A percentile compares a stretch with the other conserved stretches of the same genome.
phyloP scores from a whole-genome alignment of 1,140 invertebrate genomes.

The Lerema accius region DNA sequence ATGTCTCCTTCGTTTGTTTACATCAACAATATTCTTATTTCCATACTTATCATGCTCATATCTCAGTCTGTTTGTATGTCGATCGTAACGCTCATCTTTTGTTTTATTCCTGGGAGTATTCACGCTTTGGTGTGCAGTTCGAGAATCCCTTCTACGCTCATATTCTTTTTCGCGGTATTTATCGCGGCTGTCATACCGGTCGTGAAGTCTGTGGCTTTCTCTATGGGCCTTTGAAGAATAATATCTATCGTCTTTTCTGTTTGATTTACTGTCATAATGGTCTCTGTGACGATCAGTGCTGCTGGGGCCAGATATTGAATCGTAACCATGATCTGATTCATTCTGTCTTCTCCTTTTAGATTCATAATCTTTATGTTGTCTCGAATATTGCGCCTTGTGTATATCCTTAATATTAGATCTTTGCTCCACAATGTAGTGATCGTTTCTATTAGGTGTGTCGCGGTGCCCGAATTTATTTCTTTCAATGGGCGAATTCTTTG shows the following conservation, averaged over 20 bases:
- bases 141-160: background rate
- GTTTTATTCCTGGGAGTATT: background rate
- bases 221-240: background rate
- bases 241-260: background rate
- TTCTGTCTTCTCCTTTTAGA: constrained; percentile 19
- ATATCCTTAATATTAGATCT: background rate
- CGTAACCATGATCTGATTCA: background rate
- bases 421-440: background rate
- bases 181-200: background rate
- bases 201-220: background rate
- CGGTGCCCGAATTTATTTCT: background rate
- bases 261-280: background rate
- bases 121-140: background rate
- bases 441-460: background rate
- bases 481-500: background rate
- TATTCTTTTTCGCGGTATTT: background rate
- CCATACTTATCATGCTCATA: constrained; percentile 2
- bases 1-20: background rate
- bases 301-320: background rate
- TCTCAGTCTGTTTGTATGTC: background rate
- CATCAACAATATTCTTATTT: background rate
- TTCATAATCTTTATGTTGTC: constrained; percentile 6
- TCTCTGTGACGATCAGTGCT: background rate
- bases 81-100: background rate
- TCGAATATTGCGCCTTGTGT: background rate